Base-by-base conservation (phyloP, 1,140 invertebrate genomes). In the Cyrtorhinus lividipennis region DNA sequence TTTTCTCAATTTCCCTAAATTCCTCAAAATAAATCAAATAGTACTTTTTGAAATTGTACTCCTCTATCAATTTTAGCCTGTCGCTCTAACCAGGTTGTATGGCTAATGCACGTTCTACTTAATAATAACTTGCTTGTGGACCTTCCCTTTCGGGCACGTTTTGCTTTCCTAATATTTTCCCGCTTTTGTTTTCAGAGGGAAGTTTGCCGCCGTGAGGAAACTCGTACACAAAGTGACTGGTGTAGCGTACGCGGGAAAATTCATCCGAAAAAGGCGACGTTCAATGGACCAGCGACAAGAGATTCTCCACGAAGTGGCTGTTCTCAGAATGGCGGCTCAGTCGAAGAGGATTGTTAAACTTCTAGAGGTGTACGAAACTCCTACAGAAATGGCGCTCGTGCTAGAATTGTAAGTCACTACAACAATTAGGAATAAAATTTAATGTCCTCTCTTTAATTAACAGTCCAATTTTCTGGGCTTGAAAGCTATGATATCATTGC, bases 171-270 rank as follows among this genome's bases (percentile, higher is more conserved):
- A 56, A 60, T 3, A 26, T 23, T 30, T 67, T 67, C 63, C 66
- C n/a, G 72, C 70, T 69, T 70, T 68, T 73, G 72, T 66, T 79
- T 78, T 1, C 81, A 96, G 93, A 73, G 95, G 95, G 24, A 95
- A 98, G 79, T 98, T 96, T 76, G 94, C 94, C 20, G 86, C 92
- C 62, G 94, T 98, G 56, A 83, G 89, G 67, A 83, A 88, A 74
- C 91, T 92, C 68, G 81, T 82, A 13, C 87, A 95, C 74, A 83
- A 85, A 73, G 81, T 83, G 64, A 90, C 87, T 8, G 87, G 89
- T 24, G 79, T 83, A 67, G 84, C 90, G 72, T 98, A 90, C 79
- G 95, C 95, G 0, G 95, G 93, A 64, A 98, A 98, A 78, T 95
- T 92, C 76, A 89, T 98, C 66, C 84, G 88, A 72, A 93, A 95